Evolutionary conservation across 2,113 vertebrate species (phyloP).

Genomic region (Myiozetetes cayanensis): DNA sequence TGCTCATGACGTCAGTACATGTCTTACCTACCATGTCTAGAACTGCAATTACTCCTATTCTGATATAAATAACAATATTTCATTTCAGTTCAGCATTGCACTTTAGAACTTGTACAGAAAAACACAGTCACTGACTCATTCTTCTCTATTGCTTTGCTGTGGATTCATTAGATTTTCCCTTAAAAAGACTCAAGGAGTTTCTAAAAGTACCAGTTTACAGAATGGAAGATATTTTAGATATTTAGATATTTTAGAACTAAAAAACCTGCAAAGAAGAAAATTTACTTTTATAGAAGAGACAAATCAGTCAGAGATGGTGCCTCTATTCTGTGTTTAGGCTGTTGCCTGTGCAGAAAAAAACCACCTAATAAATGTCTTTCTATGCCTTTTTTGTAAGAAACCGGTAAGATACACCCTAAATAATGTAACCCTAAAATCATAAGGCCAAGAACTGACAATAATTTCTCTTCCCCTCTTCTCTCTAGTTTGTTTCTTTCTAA

Average conservation of each 20-base stretch:
- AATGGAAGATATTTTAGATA: background rate
- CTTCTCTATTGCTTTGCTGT: background rate
- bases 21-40: background rate
- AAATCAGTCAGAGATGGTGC: background rate
- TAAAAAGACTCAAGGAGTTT: background rate
- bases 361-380: background rate
- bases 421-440: background rate
- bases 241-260: background rate
- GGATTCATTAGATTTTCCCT: background rate
- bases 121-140: background rate
- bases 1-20: background rate
- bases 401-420: background rate
- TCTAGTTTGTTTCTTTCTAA: background rate
- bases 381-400: background rate
- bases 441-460: background rate
- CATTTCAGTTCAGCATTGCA: background rate
- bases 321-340: background rate
- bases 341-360: background rate
- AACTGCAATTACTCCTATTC: background rate
- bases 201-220: background rate
- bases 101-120: background rate
- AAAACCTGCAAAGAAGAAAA: background rate
- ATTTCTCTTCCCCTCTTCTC: background rate
- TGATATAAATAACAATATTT: background rate
- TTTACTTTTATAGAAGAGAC: background rate